Evolutionary conservation across 2,113 vertebrate genomes (phyloP).

Genomic region (Poecile atricapillus): DNA sequence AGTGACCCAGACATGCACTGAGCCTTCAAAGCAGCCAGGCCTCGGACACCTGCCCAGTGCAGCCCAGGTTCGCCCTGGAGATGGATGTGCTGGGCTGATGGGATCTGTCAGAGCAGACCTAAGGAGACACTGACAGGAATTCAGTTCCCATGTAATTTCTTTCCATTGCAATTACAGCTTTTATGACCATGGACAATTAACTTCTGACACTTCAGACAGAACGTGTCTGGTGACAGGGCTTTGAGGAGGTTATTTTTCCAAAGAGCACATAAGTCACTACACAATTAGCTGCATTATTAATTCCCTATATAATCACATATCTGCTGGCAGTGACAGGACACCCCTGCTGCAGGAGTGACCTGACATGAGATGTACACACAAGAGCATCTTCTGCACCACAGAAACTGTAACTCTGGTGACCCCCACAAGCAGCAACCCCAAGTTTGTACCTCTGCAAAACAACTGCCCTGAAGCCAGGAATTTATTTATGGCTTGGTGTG

Average conservation of each 20-base stretch:
- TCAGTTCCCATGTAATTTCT: background rate
- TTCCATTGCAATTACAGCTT: background rate
- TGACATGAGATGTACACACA: background rate
- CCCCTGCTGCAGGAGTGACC: background rate
- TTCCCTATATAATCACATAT: background rate
- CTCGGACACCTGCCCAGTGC: background rate
- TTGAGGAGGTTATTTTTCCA: background rate
- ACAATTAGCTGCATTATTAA: background rate
- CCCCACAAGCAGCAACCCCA: background rate
- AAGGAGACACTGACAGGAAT: background rate
- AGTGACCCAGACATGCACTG: background rate
- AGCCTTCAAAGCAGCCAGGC: background rate
- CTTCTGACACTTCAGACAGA: background rate
- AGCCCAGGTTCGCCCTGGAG: accelerated
- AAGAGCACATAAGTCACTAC: background rate
- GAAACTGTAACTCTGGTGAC: background rate
- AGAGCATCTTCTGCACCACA: background rate
- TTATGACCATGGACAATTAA: background rate
- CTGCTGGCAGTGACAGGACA: background rate
- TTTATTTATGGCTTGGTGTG: background rate
- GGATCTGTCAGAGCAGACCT: background rate
- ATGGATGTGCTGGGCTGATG: background rate
- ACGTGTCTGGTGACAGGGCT: background rate
- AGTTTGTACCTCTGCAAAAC: background rate
- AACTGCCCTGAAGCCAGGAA: background rate